Evolutionary conservation across 2,113 vertebrate species (phyloP).

Genomic region (Sus scrofa): DNA sequence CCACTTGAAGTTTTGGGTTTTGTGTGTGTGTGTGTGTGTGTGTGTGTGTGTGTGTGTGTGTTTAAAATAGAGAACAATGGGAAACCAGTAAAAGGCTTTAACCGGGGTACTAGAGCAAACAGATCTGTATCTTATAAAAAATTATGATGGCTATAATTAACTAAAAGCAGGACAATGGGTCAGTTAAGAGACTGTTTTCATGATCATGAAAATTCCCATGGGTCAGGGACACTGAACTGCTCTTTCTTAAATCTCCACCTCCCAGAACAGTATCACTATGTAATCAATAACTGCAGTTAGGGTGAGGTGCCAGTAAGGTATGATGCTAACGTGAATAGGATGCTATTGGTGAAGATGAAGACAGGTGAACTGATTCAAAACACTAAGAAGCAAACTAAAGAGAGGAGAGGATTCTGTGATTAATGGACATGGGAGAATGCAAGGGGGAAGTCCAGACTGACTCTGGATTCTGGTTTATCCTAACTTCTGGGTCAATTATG

Average conservation of each 20-base stretch:
- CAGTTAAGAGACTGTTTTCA: background rate
- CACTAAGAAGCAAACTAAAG: background rate
- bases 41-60: too few relatives aligned
- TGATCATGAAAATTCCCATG: background rate
- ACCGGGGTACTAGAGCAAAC: background rate
- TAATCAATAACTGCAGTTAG: background rate
- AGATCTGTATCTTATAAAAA: conserved; percentile 24
- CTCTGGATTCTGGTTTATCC: background rate
- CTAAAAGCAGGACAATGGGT: background rate
- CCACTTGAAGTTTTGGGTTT: too few relatives aligned
- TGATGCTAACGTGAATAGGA: background rate
- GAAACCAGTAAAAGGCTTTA: background rate
- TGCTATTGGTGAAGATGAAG: background rate
- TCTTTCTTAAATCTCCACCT: background rate
- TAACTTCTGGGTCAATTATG: background rate
- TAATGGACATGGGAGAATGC: background rate
- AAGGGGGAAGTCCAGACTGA: background rate
- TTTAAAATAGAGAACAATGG: too few relatives aligned
- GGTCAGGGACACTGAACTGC: background rate
- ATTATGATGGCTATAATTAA: background rate
- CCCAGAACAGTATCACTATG: background rate
- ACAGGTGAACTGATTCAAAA: background rate
- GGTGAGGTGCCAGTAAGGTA: background rate
- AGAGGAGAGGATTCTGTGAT: background rate
- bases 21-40: too few relatives aligned